Evolutionary conservation across 2,888 invertebrate species (phyloP).

Genomic region (Lepidochrysops patricia): DNA sequence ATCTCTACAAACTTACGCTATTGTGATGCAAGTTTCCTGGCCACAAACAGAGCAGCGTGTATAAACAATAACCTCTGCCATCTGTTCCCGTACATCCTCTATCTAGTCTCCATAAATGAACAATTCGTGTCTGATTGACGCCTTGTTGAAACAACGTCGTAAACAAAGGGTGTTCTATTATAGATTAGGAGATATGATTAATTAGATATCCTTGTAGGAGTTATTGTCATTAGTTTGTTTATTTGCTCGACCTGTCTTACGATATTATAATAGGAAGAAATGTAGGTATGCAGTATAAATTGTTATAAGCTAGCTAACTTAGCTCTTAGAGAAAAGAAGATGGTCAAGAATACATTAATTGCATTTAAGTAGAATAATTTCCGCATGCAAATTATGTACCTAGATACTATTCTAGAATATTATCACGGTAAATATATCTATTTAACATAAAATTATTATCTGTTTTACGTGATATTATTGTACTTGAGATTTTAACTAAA

Average conservation of each 20-base stretch:
- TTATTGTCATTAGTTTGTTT: background rate
- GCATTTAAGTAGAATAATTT: too few species aligned
- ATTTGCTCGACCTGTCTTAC: background rate
- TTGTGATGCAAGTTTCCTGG: background rate
- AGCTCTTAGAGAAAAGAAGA: too few species aligned
- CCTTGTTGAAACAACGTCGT: slow-evolving; percentile 33
- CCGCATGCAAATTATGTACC: too few species aligned
- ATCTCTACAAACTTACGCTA: background rate
- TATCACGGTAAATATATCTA: too few species aligned
- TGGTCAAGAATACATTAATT: too few species aligned
- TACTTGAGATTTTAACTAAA: too few species aligned
- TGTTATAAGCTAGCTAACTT: too few species aligned
- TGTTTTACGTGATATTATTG: too few species aligned
- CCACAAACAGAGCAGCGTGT: slow-evolving; percentile 3
- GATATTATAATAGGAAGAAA: too few species aligned
- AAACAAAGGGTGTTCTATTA: slow-evolving; percentile 27
- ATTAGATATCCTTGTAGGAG: background rate
- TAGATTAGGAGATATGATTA: background rate
- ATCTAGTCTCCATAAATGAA: slow-evolving; percentile 45
- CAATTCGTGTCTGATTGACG: slow-evolving; percentile 36
- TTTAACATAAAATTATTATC: too few species aligned
- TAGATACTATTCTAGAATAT: too few species aligned
- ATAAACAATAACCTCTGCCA: slow-evolving; percentile 33
- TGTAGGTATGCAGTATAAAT: too few species aligned
- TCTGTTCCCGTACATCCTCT: slow-evolving; percentile 52